Evolutionary conservation across 1,140 invertebrate species (phyloP).

Genomic region (Batillaria attramentaria): DNA sequence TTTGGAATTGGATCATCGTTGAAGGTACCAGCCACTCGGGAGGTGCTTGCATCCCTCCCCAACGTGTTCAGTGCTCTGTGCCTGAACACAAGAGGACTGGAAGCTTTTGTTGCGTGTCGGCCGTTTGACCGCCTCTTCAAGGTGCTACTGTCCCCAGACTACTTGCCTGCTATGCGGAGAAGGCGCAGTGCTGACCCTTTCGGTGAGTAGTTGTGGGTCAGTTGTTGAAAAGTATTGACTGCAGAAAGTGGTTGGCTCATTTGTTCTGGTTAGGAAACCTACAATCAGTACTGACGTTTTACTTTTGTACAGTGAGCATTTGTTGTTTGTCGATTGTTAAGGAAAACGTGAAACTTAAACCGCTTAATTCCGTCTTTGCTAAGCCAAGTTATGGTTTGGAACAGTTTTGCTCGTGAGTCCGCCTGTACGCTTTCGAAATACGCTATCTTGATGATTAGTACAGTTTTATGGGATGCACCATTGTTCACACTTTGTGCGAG

Average conservation of each 20-base stretch:
- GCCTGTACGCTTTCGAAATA: too few relatives aligned
- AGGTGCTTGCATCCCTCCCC: constrained; percentile 90
- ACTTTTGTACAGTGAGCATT: background rate
- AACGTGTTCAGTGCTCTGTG: constrained; percentile 94
- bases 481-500: too few relatives aligned
- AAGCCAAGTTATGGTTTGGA: too few relatives aligned
- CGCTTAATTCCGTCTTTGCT: too few relatives aligned
- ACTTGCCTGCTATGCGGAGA: constrained; percentile 88
- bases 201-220: constrained; percentile 70
- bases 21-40: constrained; percentile 87
- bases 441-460: too few relatives aligned
- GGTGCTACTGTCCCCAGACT: constrained; percentile 86
- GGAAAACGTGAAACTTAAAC: too few relatives aligned
- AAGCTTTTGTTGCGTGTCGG: constrained; percentile 85
- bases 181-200: constrained; percentile 86
- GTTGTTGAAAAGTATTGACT: too few relatives aligned
- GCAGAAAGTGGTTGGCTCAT: too few relatives aligned
- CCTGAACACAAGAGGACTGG: constrained; percentile 86
- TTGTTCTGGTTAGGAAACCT: too few relatives aligned
- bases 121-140: constrained; percentile 88
- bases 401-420: too few relatives aligned
- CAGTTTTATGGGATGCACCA: too few relatives aligned
- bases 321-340: background rate
- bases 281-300: background rate
- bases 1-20: too few relatives aligned